Evolutionary conservation across 2,113 vertebrate species (phyloP), one percentile per base, ranked within the genome.

Genomic region (Mormyrus lacerda): DNA sequence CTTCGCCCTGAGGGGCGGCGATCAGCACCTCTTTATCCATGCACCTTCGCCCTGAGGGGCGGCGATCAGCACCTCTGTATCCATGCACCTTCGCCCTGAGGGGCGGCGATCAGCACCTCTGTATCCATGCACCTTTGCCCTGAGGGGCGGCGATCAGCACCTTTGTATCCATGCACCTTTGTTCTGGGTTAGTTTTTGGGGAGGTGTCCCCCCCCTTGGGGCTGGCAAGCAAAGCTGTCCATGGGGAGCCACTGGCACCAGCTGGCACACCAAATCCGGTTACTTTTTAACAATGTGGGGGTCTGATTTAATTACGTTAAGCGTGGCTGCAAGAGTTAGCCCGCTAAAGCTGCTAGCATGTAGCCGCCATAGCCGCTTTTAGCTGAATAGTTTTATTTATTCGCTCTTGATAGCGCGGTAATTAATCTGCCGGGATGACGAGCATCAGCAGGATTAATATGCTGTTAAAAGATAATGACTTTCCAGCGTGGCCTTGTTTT

Each of bases 391-490:
- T 85, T 85, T 83, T 89, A 85, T 89, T 85, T 69, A 84, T 85
- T 89, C 42, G 61, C 61, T 89, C 89, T 69, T 47, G 85, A 85
- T 48, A 85, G 53, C 42, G 61, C 42, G 55, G 82, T 82, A 89
- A 89, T 89, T 89, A 89, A 85, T 89, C 89, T 69, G 79, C 83
- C 82, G 61, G 79, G 55, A 85, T 65, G 69, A 89, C 24, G 69
- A 85, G 45, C 89, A 89, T 89, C 44, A 48, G 42, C 55, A 85
- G 89, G 58, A 89, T 85, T 85, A 85, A 89, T 89, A 85, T 85
- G 89, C 79, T 89, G 55, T 85, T 85, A 65, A 85, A 85, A 44
- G 82, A 85, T 85, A 89, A 89, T 89, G 83, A 79, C 89, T 89
- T 61, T 55, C 7, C 24, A 39, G 45, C 24, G 85, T 21, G 51